Percentiles rank a stretch among this genome's conserved stretches.
These are phyloP conservation scores for Pseudomyrmex concolor DNA, from an alignment of 1,140 invertebrate genomes.

Conservation along the genomic window DNA sequence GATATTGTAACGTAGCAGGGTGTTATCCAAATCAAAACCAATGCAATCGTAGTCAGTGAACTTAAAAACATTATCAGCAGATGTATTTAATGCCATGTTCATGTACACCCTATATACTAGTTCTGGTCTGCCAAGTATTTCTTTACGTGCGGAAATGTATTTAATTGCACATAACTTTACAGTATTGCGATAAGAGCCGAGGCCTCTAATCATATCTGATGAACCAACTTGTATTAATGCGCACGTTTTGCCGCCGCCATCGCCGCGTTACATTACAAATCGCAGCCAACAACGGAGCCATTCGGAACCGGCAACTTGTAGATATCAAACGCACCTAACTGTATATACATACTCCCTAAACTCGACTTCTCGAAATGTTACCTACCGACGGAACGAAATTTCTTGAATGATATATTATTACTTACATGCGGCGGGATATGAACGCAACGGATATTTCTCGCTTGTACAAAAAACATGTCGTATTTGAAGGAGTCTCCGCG, in stretches of 20 bases:
- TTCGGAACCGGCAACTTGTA: conserved; percentile 8
- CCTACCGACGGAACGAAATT: not conserved
- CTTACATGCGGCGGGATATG: conserved; percentile 88
- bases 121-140: not conserved
- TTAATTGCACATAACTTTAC: not conserved
- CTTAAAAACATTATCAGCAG: conserved; percentile 77
- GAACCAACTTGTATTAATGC: not conserved
- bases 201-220: not conserved
- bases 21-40: conserved; percentile 93
- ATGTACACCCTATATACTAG: not conserved
- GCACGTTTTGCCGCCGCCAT: too few relatives aligned
- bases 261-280: not conserved
- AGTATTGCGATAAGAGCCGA: not conserved
- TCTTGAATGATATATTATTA: conserved; percentile 48
- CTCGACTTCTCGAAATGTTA: not conserved
- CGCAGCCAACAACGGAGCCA: not conserved
- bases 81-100: not conserved
- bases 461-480: conserved; percentile 87
- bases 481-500: conserved; percentile 84
- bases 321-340: not conserved
- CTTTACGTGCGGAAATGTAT: not conserved
- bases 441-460: conserved; percentile 88
- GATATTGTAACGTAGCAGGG: conserved; percentile 89
- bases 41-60: conserved; percentile 91
- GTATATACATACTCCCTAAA: too few relatives aligned